Percentiles rank a stretch among this genome's conserved stretches.
These are phyloP conservation scores for Clamator glandarius DNA, from an alignment of 2,797 vertebrate species.

Conservation along the genomic window DNA sequence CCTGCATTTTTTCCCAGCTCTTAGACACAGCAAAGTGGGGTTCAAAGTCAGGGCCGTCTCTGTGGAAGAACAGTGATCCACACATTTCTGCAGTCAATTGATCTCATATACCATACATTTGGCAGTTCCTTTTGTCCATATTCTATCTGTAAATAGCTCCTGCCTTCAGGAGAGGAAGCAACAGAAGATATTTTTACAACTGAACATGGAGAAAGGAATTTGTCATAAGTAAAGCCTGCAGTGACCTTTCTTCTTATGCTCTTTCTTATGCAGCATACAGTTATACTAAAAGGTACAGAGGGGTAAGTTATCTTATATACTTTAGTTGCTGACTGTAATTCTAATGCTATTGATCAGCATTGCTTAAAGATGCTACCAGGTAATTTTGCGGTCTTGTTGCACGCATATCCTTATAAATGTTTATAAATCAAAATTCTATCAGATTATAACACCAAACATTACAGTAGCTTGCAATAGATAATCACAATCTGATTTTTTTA, in stretches of 20 bases:
- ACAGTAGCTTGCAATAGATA: background rate
- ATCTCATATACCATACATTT: background rate
- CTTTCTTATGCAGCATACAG: background rate
- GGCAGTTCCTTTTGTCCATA: background rate
- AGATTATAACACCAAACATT: background rate
- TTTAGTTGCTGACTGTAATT: background rate
- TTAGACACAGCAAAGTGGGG: background rate
- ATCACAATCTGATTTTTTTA: background rate
- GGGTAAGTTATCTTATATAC: background rate
- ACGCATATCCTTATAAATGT: background rate
- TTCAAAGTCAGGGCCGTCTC: background rate
- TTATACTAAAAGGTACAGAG: background rate
- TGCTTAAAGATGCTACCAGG: background rate
- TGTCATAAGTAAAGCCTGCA: background rate
- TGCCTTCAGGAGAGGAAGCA: background rate
- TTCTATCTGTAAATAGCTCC: background rate
- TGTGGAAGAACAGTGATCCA: background rate
- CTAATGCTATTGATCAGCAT: background rate
- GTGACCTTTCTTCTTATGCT: background rate
- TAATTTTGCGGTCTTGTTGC: background rate
- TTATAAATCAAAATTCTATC: background rate
- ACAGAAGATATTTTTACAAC: background rate
- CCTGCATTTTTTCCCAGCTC: background rate
- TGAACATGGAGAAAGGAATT: background rate
- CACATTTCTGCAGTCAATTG: background rate